phyloP scores from a whole-genome alignment of 2,113 vertebrate genomes.

The Gymnogyps californianus region DNA sequence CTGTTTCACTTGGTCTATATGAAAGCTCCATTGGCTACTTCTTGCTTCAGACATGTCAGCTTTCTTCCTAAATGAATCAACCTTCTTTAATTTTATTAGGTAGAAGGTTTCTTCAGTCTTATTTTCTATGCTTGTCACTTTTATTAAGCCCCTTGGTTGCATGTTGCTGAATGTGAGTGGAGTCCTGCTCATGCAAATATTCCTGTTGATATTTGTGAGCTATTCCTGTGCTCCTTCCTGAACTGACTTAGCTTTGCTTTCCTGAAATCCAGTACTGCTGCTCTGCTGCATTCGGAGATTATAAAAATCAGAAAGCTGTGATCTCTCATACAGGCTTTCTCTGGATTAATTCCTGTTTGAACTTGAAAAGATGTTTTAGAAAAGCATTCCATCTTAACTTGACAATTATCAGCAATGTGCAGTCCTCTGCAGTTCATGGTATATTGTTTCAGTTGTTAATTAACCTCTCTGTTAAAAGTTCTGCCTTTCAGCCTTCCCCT shows the following conservation, averaged over 20 bases:
- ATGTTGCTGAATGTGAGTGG: not conserved
- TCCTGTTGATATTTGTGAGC: not conserved
- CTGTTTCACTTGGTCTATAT: not conserved
- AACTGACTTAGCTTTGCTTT: not conserved
- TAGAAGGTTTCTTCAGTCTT: not conserved
- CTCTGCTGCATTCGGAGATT: not conserved
- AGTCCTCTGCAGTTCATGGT: not conserved
- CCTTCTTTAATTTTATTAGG: not conserved
- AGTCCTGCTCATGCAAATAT: not conserved
- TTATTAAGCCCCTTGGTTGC: not conserved
- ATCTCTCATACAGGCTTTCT: not conserved
- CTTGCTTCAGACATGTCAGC: not conserved
- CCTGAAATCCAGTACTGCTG: constrained; percentile 1
- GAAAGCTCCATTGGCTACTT: not conserved
- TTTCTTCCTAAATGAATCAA: not conserved
- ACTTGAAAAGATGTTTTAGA: constrained; percentile 8
- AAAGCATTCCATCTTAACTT: not conserved
- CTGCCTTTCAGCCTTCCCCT: not conserved
- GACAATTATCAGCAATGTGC: not conserved
- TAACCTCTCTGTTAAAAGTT: constrained; percentile 23
- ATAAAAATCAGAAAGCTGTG: not conserved
- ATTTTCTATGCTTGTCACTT: not conserved
- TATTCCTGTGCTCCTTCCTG: not conserved
- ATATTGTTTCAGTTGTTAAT: constrained; percentile 30
- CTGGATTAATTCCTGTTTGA: constrained; percentile 44